Percentiles rank a stretch among this genome's conserved stretches.
Conservation (phyloP, 2,888 invertebrate genomes). For the Agrilus biguttatus region DNA sequence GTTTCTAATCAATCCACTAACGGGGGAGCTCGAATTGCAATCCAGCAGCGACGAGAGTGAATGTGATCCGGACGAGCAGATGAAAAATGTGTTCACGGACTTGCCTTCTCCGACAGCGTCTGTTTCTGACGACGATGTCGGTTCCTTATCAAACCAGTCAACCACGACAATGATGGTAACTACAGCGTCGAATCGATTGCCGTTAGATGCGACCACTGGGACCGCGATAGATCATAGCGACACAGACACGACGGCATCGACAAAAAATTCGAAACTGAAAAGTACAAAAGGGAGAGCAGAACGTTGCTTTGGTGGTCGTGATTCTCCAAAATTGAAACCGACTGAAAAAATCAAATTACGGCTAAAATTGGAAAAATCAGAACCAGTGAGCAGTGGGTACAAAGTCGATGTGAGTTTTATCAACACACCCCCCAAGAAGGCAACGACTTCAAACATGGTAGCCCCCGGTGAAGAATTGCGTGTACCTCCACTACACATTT, state of each 20-base stretch:
- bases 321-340: conserved; percentile 29
- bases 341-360: conserved; percentile 69
- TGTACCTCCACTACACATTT: conserved; percentile 81
- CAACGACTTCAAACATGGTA: conserved; percentile 19
- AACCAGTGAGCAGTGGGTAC: conserved; percentile 64
- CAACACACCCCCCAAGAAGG: conserved; percentile 38
- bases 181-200: conserved; percentile 1
- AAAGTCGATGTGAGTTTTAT: conserved; percentile 69
- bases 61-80: conserved; percentile 19
- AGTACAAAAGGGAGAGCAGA: conserved; percentile 13
- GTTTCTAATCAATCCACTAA: conserved; percentile 80
- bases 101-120: conserved; percentile 21
- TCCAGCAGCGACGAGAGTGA: conserved; percentile 46
- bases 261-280: conserved; percentile 19
- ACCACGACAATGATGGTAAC: conserved; percentile 6
- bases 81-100: conserved; percentile 29
- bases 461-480: conserved; percentile 49
- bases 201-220: not conserved
- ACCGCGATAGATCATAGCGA: conserved; percentile 24
- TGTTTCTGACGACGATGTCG: conserved; percentile 46
- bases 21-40: conserved; percentile 73
- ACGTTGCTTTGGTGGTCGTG: conserved; percentile 17
- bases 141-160: conserved; percentile 36
- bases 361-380: conserved; percentile 69
- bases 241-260: conserved; percentile 25